phyloP scores from a whole-genome alignment of 2,888 invertebrate genomes.

The Nymphalis polychloros region DNA sequence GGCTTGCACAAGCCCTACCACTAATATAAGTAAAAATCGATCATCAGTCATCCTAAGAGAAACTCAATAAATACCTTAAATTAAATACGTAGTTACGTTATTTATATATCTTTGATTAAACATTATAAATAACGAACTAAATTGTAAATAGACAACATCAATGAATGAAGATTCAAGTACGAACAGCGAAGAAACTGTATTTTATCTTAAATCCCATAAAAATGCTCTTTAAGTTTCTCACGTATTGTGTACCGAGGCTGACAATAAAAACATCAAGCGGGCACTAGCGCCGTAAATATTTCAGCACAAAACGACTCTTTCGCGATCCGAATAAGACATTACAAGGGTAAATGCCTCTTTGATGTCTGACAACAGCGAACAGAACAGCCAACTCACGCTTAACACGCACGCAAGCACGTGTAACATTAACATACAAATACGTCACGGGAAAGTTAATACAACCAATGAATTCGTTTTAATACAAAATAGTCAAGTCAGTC shows the following conservation, averaged over 20 bases:
- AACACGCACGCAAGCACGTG: not conserved
- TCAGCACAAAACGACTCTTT: conserved; percentile 49
- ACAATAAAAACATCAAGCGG: conserved; percentile 23
- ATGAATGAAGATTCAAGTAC: conserved; percentile 15
- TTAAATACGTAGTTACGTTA: no score
- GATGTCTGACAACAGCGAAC: conserved; percentile 19
- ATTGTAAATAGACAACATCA: conserved; percentile 11
- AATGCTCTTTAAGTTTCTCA: conserved; percentile 26
- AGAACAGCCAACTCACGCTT: not conserved
- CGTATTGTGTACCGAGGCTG: conserved; percentile 23
- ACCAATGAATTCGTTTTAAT: no score
- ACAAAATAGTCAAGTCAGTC: no score
- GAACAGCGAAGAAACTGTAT: conserved; percentile 10
- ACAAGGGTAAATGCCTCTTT: conserved; percentile 37
- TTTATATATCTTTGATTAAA: not conserved
- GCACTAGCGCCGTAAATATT: conserved; percentile 47
- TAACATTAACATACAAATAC: not conserved
- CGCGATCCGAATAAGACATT: conserved; percentile 60
- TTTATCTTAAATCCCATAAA: conserved; percentile 27
- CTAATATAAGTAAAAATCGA: no score
- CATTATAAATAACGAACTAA: no score
- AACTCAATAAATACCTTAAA: no score
- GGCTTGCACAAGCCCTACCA: no score
- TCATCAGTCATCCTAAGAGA: no score
- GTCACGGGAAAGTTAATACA: not conserved